These are phyloP conservation scores for Pachycephus smyrnensis DNA, from an alignment of 2,888 invertebrate genomes.

Conservation along the genomic window DNA sequence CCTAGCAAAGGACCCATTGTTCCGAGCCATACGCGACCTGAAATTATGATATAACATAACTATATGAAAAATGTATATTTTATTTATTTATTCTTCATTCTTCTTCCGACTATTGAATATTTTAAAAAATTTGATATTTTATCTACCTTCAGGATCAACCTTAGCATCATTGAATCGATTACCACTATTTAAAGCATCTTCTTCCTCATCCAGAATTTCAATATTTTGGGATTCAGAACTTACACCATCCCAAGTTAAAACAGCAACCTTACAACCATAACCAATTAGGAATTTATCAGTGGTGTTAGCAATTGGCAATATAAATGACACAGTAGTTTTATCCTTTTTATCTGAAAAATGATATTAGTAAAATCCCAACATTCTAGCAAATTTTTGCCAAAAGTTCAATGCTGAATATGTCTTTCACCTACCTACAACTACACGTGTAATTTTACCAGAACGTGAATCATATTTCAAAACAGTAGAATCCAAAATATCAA, in stretches of 20 bases:
- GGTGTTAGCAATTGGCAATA: slow-evolving; percentile 14
- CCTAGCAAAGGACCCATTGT: slow-evolving; percentile 47
- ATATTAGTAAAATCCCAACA: not conserved
- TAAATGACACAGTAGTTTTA: slow-evolving; percentile 14
- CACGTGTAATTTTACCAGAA: slow-evolving; percentile 15
- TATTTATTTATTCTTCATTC: not conserved
- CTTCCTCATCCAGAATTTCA: slow-evolving; percentile 15
- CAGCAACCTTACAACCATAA: slow-evolving; percentile 13
- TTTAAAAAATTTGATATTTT: not conserved
- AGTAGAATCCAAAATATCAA: slow-evolving; percentile 16
- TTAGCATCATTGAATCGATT: slow-evolving; percentile 24
- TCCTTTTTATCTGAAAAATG: slow-evolving; percentile 9
- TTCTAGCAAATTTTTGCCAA: not conserved
- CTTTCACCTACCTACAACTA: slow-evolving; percentile 13
- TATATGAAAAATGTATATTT: not conserved
- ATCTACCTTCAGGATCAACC: slow-evolving; percentile 17
- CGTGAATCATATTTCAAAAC: slow-evolving; percentile 15
- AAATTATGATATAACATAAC: slow-evolving; percentile 4
- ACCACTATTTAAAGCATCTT: not conserved
- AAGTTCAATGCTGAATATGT: not conserved
- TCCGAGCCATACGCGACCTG: slow-evolving; percentile 37
- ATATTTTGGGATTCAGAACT: slow-evolving; percentile 2
- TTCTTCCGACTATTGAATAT: not conserved
- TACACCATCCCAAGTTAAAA: slow-evolving; percentile 19
- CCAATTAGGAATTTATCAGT: slow-evolving; percentile 20